Base-by-base conservation (phyloP, 2,888 invertebrate genomes). In the Parnassius apollo region DNA sequence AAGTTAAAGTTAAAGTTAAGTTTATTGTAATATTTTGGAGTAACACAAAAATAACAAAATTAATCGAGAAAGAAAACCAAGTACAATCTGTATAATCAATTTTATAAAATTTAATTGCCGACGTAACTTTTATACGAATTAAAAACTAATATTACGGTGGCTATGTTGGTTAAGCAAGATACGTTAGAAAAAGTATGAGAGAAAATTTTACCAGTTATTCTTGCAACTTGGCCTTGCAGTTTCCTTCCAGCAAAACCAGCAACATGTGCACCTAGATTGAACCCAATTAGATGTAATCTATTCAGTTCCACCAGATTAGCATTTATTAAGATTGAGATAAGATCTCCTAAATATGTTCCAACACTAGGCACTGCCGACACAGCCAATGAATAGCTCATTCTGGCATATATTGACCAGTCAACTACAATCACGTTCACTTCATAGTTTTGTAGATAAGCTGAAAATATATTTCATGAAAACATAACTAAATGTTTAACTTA, bases 241-340 rank as follows among this genome's bases (percentile, higher is more conserved):
- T 10, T 7, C 67, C 83, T 75, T 2, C 80, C 83, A 55, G 81
- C 71, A 25, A 73, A 75, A 1, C 86, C 86, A 49, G 74, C 83
- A 8, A 82, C 69, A 57, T 87, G 86, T 8, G 86, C 86, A 13
- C 87, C 86, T 2, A 86, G 77, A 54, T 77, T 71, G 61, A 86
- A 87, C 0, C 86, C 87, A 2, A 86, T 75, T 4, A 87, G 56
- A 54, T 86, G 86, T 10, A 83, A 56, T 0, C 66, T 62, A 2
- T 59, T 51, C 2, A 71, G 52, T 0, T 65, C 35, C 7, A 75
- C 70, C n/a, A 64, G 64, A 0, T 57, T 53, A 0, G 60, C 65
- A 0, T n/a, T 18, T 1, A 70, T 68, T 9, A 80, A 63, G 2
- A 53, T 9, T 2, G 49, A 11, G 7, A 86, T 70, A 12, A 80